Conservation (phyloP, 2,888 invertebrate genomes). For the Ptychoptera contaminata region DNA sequence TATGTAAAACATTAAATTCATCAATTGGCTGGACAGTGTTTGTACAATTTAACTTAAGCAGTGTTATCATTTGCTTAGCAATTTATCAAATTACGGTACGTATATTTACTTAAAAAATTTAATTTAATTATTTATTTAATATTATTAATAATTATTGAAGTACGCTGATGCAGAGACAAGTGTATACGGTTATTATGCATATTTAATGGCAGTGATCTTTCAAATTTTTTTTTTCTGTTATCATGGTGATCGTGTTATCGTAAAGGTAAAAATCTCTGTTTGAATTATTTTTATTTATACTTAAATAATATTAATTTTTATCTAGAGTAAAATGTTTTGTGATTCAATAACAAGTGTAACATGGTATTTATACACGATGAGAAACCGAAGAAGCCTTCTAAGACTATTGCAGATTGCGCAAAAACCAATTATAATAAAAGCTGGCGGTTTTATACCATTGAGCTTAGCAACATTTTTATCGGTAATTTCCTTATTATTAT, state of each 20-base stretch:
- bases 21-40: constrained; percentile 3
- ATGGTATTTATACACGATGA: not conserved
- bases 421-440: not conserved
- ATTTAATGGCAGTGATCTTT: not conserved
- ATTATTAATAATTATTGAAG: not conserved
- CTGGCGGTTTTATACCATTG: constrained; percentile 2
- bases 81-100: not conserved
- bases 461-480: constrained; percentile 1
- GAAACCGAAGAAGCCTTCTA: not conserved
- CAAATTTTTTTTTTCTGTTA: constrained; percentile 2
- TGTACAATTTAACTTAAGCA: constrained; percentile 1
- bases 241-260: not conserved
- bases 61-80: not conserved
- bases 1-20: not conserved
- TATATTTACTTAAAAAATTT: not conserved
- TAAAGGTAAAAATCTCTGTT: not conserved
- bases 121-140: not conserved
- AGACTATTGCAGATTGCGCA: constrained; percentile 1
- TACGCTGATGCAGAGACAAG: not conserved
- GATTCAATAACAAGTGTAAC: not conserved
- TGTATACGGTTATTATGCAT: not conserved
- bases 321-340: not conserved
- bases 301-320: not conserved
- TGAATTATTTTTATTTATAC: not conserved
- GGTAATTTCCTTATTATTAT: not conserved